Percentiles rank a stretch among this genome's conserved stretches.
Conservation (phyloP, 2,113 vertebrate species). For the Cryptomyrus ogoouensis region DNA sequence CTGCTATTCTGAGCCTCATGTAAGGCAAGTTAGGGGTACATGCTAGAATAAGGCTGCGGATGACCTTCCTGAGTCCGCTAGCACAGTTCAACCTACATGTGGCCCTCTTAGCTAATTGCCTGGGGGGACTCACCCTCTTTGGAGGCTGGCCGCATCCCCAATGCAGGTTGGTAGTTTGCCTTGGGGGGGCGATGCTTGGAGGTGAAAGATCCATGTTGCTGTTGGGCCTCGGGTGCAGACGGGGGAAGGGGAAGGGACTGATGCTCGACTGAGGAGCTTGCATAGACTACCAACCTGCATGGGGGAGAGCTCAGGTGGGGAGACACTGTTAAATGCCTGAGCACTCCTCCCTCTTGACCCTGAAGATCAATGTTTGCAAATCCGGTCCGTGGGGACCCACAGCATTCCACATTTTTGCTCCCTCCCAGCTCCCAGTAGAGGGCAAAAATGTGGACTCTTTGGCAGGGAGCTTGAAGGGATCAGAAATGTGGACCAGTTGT, state of each 20-base stretch:
- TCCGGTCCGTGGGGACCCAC: neutral
- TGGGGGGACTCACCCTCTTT: conserved; percentile 63
- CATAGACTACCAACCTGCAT: conserved; percentile 72
- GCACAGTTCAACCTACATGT: neutral
- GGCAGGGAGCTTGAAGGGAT: neutral
- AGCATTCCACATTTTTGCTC: neutral
- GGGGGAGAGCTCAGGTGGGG: conserved; percentile 67
- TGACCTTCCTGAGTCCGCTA: neutral
- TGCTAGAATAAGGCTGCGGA: neutral
- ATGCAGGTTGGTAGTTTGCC: conserved; percentile 74
- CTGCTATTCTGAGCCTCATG: neutral
- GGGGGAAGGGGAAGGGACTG: conserved; percentile 27
- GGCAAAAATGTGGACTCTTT: neutral
- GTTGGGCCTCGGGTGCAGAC: conserved; percentile 57
- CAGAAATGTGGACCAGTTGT: neutral
- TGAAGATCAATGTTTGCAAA: neutral
- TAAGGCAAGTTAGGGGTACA: neutral
- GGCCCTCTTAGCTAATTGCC: conserved; percentile 6
- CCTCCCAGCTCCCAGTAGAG: too few species aligned
- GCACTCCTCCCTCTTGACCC: neutral
- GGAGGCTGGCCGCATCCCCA: conserved; percentile 55
- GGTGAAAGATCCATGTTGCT: conserved; percentile 58
- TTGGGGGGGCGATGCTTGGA: conserved; percentile 61
- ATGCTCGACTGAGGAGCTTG: conserved; percentile 30
- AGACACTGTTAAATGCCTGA: conserved; percentile 54